Evolutionary conservation across 1,140 invertebrate genomes (phyloP).

Genomic region (Triops cancriformis): DNA sequence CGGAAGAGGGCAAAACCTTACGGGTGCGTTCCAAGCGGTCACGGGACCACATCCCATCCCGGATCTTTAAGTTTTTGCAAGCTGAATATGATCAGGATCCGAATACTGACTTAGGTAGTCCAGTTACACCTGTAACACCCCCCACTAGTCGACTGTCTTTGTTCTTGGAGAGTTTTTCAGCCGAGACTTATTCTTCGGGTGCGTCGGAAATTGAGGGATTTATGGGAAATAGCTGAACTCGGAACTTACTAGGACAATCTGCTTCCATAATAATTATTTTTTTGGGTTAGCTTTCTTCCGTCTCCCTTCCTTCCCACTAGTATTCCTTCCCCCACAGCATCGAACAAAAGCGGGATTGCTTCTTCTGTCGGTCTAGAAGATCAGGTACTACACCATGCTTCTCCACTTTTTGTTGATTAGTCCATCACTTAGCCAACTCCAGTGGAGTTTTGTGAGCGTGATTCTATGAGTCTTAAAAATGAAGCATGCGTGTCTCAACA

Average conservation of each 20-base stretch:
- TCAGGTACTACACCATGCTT: constrained; percentile 10
- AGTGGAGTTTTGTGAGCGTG: constrained; percentile 9
- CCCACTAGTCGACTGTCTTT: not conserved
- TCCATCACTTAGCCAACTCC: not conserved
- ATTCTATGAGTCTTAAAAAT: not conserved
- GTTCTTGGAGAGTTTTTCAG: not conserved
- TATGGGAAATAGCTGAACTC: not conserved
- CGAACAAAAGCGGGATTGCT: not conserved
- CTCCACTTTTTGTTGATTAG: not conserved
- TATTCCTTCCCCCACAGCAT: not conserved
- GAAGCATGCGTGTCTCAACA: too few species aligned
- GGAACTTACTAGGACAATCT: too few species aligned
- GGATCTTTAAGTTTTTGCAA: constrained; percentile 23
- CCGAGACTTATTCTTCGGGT: constrained; percentile 22
- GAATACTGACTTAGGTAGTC: not conserved
- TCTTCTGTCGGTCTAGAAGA: constrained; percentile 16
- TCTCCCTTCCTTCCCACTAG: not conserved
- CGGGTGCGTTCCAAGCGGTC: constrained; percentile 19
- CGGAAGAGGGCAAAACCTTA: constrained; percentile 11
- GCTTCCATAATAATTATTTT: too few species aligned
- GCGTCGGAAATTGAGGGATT: constrained; percentile 23
- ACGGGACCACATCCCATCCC: constrained; percentile 21
- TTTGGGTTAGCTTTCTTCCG: not conserved
- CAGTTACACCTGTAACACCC: not conserved
- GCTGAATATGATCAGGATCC: constrained; percentile 22